These are phyloP conservation scores for Calliopsis andreniformis DNA, from an alignment of 1,140 invertebrate genomes.

Conservation along the genomic window DNA sequence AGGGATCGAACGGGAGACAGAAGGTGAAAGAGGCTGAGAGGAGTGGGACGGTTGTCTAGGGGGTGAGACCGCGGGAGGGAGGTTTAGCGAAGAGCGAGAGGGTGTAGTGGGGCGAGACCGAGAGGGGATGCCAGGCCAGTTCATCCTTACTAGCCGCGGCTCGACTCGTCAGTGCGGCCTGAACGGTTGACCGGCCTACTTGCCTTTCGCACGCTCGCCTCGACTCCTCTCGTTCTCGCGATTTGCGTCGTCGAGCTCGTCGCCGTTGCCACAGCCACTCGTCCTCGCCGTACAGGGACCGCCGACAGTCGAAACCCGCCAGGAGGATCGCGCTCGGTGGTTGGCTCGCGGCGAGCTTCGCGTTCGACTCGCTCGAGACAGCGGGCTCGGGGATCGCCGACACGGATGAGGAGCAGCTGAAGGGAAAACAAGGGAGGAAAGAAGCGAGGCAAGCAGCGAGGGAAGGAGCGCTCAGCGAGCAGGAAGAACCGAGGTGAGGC, in stretches of 20 bases:
- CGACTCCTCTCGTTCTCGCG: conserved; percentile 69
- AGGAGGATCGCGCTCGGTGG: not conserved
- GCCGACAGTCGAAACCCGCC: no score
- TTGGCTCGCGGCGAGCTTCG: no score
- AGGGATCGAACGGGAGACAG: conserved; percentile 17
- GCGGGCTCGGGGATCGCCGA: not conserved
- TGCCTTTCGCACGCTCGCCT: conserved; percentile 56
- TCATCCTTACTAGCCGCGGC: conserved; percentile 73
- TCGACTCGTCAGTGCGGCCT: conserved; percentile 77
- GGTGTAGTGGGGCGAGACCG: conserved; percentile 50
- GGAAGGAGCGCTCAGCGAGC: not conserved
- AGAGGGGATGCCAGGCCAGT: conserved; percentile 69
- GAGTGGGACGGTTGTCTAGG: conserved; percentile 31
- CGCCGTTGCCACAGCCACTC: not conserved
- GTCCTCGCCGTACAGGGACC: not conserved
- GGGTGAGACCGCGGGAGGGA: not conserved
- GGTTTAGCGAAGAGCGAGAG: conserved; percentile 44
- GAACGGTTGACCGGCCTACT: conserved; percentile 80
- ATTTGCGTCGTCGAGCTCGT: conserved; percentile 36
- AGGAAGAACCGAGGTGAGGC: no score
- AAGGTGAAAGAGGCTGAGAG: conserved; percentile 44
- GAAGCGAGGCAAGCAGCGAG: not conserved
- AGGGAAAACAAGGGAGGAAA: conserved; percentile 16
- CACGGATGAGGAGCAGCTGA: conserved; percentile 20
- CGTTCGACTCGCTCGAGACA: not conserved